Evolutionary conservation across 2,888 invertebrate species (phyloP), one percentile per base, ranked within the genome.

Genomic region (Clepsis dumicolana): DNA sequence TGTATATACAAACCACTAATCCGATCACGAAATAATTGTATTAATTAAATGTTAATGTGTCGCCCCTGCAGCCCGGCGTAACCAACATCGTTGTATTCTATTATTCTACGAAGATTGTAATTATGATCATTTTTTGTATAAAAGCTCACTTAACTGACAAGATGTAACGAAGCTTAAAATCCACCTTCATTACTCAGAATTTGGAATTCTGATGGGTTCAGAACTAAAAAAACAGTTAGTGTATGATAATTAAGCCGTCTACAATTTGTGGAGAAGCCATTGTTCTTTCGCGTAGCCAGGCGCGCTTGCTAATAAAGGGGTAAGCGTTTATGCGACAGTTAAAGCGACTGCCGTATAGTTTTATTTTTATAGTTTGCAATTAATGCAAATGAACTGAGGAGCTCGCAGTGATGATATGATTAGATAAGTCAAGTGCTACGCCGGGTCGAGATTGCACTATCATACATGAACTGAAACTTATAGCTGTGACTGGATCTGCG

Each of bases 101-200:
- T 77, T 77, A 80, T 80, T 78, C 78, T 74, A 74, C 74, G 77
- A 76, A 74, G 74, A 75, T 76, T 70, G 77, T 81, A 81, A 80
- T 80, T 80, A 80, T 77, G 75, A 77, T 78, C 74, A 76, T 77
- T 79, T 80, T 76, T 79, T 78, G 77, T 77, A 79, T 76, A 77
- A 84, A 82, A 81, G 81, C 82, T 80, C 79, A 79, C 80, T 81
- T 82, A 81, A 84, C 82, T 80, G 79, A 81, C 86, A 83, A 83
- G 83, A 87, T 78, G 84, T 87, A 90, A 87, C 91, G 88, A 88
- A 88, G 87, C 91, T 84, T 90, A 87, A 89, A 88, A 87, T 84
- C 80, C 84, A 79, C 85, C 79, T 87, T 86, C 84, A 90, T 90
- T 90, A 89, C 88, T 90, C 89, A 90, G 90, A 89, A 86, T 84